These are phyloP conservation scores for Bovichtus diacanthus DNA, from an alignment of 2,797 vertebrate genomes.

Conservation along the genomic window DNA sequence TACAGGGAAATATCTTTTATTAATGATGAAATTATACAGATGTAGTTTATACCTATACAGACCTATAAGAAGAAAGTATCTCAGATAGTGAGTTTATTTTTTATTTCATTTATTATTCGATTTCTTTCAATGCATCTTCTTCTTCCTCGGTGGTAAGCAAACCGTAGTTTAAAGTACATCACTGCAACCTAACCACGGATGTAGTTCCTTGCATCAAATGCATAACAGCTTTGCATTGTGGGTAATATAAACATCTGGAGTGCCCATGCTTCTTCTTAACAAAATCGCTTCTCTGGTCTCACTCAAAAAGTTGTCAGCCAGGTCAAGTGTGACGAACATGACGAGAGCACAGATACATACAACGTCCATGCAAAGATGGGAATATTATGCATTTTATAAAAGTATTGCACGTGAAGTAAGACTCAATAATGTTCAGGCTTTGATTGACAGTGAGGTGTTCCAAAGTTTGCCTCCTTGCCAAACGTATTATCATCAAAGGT, in stretches of 20 bases:
- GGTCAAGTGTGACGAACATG: neutral
- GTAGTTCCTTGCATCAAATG: neutral
- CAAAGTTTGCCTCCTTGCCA: constrained; percentile 16
- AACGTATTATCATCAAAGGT: constrained; percentile 38
- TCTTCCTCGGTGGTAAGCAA: neutral
- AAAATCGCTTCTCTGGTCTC: neutral
- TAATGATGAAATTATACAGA: too few relatives aligned
- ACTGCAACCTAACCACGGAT: neutral
- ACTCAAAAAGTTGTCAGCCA: neutral
- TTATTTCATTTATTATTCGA: too few relatives aligned
- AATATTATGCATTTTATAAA: neutral
- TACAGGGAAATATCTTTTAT: too few relatives aligned
- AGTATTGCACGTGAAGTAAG: too few relatives aligned
- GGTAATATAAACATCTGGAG: neutral
- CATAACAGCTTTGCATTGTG: neutral
- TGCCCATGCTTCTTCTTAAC: neutral
- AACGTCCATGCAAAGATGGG: neutral
- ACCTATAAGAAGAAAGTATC: too few relatives aligned
- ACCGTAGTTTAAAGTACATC: neutral
- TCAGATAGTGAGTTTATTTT: too few relatives aligned
- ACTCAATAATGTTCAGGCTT: neutral
- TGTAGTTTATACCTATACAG: too few relatives aligned
- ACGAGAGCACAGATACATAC: neutral
- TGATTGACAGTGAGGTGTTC: too few relatives aligned
- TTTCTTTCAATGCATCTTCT: neutral